These are phyloP conservation scores for Drosophila prosaltans DNA, from an alignment of 1,140 invertebrate species.

Conservation along the genomic window DNA sequence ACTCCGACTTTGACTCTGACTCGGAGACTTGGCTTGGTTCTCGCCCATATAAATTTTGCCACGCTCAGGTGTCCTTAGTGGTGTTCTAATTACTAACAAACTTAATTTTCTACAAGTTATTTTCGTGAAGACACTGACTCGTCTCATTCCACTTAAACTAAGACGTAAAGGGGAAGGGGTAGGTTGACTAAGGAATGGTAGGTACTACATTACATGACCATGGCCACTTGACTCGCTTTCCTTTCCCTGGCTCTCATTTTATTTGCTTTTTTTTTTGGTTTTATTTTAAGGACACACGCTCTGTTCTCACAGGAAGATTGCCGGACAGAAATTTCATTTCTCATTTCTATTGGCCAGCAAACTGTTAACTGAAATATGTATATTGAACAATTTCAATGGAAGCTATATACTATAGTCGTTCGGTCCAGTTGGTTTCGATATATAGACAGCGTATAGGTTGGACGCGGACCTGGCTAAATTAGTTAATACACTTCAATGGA, in stretches of 20 bases:
- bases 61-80: conserved; percentile 80
- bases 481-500: no score
- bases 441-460: no score
- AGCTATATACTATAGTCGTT: no score
- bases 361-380: no score
- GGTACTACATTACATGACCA: conserved; percentile 7
- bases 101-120: conserved; percentile 81
- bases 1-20: background rate
- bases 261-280: background rate
- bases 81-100: conserved; percentile 82
- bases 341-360: no score
- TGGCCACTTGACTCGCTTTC: background rate
- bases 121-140: conserved; percentile 62
- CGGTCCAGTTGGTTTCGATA: no score
- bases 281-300: background rate
- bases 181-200: background rate
- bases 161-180: background rate
- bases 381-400: no score
- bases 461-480: no score
- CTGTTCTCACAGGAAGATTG: no score
- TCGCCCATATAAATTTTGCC: conserved; percentile 35
- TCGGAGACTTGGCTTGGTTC: background rate
- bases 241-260: background rate
- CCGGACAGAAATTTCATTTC: no score
- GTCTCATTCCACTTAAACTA: conserved; percentile 16